A percentile compares a stretch with the other conserved stretches of the same genome.
These are phyloP conservation scores for Cygnus olor DNA, from an alignment of 2,797 vertebrate species.

Conservation along the genomic window DNA sequence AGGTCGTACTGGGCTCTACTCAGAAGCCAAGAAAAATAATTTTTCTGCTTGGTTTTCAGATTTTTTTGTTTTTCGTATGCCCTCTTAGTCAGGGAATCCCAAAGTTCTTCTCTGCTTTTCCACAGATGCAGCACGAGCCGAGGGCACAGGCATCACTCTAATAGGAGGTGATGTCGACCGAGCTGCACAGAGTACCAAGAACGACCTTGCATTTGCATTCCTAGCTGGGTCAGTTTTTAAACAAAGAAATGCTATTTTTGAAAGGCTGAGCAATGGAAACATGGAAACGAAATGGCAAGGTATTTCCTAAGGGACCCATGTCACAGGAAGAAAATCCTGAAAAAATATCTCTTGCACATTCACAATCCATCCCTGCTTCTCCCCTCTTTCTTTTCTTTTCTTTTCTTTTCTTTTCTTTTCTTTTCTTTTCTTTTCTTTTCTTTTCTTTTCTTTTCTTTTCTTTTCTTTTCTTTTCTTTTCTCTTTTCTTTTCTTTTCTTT, in stretches of 20 bases:
- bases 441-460: no score
- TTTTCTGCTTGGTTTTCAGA: neutral
- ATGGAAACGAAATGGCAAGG: neutral
- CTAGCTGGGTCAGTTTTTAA: constrained; percentile 1
- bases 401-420: neutral
- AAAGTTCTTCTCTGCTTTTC: neutral
- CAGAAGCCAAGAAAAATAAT: neutral
- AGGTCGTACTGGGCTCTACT: neutral
- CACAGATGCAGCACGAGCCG: neutral
- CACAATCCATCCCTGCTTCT: neutral
- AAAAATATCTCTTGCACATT: neutral
- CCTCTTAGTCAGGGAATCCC: neutral
- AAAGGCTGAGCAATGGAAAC: constrained; percentile 12
- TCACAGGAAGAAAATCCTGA: constrained; percentile 32
- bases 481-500: no score
- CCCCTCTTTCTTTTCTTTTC: neutral
- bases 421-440: no score
- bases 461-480: no score
- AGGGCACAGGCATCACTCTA: neutral
- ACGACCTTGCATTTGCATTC: neutral
- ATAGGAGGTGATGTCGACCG: neutral
- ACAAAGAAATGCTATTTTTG: constrained; percentile 32
- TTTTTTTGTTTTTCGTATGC: neutral
- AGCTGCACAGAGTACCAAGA: neutral
- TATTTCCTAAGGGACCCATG: neutral